Evolutionary conservation across 2,888 invertebrate species (phyloP).

Genomic region (Leuctra nigra): DNA sequence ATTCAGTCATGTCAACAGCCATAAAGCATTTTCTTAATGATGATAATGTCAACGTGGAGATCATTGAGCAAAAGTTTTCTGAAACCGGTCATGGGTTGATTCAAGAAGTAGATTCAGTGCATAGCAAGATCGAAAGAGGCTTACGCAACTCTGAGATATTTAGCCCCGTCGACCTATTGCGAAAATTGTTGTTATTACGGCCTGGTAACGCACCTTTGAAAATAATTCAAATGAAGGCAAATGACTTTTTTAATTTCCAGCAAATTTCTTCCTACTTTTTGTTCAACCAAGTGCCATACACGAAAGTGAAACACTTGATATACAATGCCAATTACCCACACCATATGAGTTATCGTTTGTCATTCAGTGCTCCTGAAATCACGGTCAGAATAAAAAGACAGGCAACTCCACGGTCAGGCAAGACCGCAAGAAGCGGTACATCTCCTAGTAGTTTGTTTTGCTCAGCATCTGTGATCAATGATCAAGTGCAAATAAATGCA

Average conservation of each 20-base stretch:
- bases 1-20: constrained; percentile 25
- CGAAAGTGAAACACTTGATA: constrained; percentile 5
- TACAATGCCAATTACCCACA: no score
- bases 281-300: constrained; percentile 8
- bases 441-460: no score
- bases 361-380: no score
- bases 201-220: not conserved
- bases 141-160: not conserved
- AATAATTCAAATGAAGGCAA: constrained; percentile 1
- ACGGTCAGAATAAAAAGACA: no score
- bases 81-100: constrained; percentile 5
- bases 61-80: constrained; percentile 6
- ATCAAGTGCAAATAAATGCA: no score
- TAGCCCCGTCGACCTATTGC: not conserved
- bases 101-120: constrained; percentile 9
- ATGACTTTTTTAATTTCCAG: constrained; percentile 45
- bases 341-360: no score
- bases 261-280: not conserved
- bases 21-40: not conserved
- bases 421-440: no score
- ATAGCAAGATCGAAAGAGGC: constrained; percentile 2
- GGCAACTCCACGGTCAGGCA: no score
- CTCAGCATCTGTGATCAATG: no score
- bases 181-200: not conserved
- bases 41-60: not conserved